Base-by-base conservation (phyloP, 2,113 vertebrate species). In the Porphyrio hochstetteri region DNA sequence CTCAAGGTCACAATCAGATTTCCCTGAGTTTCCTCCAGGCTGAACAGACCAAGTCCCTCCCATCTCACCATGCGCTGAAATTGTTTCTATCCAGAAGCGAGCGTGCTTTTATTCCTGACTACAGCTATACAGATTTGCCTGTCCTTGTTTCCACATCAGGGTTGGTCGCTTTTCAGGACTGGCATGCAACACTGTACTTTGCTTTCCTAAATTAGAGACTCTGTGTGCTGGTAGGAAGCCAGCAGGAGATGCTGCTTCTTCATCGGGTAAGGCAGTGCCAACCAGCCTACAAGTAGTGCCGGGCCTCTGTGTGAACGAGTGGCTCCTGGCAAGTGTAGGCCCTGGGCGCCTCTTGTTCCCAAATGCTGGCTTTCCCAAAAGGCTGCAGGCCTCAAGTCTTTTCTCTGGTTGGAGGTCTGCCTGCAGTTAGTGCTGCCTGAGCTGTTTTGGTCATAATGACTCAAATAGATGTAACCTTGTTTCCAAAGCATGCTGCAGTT, bases 141-240 rank as follows among this genome's bases (percentile, higher is more conserved):
- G 74, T 84, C 80, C 80, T 93, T 92, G 82, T 82, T 96, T 92
- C 31, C 53, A 53, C 31, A 4, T 91, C 64, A 89, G 76, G 16
- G 38, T 1, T 88, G 91, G 83, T 94, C 74, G 88, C 27, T 94
- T 88, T 92, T 94, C 86, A 91, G 77, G 94, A 86, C 91, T 96
- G 91, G 86, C 88, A 93, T 17, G 20, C 83, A 87, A 79, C 52
- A 21, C 65, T 84, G 60, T 88, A 70, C 60, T 96, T 91, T 38
- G 72, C 86, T 74, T 93, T 92, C 94, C 89, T 82, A 93, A 95
- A 95, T 91, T 89, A 91, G 89, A 93, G 81, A 56, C 42, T 69
- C 36, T 53, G 56, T 0, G 1, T 82, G 53, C 93, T 95, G 96
- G 91, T 79, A 71, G 70, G 69, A 95, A 95, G 94, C 93, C 94